Evolutionary conservation across 2,113 vertebrate species (phyloP).

Genomic region (Leptodactylus fuscus): DNA sequence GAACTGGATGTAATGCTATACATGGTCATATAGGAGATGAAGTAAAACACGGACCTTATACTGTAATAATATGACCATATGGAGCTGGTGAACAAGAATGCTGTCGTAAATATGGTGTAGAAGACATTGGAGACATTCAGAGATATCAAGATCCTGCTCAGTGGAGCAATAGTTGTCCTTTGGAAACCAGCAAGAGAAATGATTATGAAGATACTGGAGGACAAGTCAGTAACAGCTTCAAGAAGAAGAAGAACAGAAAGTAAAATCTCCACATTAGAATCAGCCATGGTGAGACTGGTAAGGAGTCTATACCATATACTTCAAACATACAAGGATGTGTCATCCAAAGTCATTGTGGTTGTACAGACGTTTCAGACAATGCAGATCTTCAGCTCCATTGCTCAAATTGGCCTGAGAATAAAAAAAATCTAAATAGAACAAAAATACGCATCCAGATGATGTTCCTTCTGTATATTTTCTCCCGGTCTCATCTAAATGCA

Average conservation of each 20-base stretch:
- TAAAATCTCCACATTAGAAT: neutral
- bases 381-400: too few species aligned
- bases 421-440: too few species aligned
- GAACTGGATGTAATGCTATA: neutral
- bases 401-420: too few species aligned
- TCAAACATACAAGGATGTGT: too few species aligned
- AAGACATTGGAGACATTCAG: conserved; percentile 10
- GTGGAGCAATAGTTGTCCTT: neutral
- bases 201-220: neutral
- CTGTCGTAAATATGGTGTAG: neutral
- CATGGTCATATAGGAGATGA: neutral
- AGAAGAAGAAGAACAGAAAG: neutral
- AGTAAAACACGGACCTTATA: neutral
- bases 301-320: neutral
- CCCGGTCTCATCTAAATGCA: too few species aligned
- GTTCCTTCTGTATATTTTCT: too few species aligned
- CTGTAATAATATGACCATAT: neutral
- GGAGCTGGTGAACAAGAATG: neutral
- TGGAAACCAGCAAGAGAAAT: neutral
- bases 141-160: neutral
- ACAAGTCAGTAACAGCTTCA: neutral
- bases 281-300: neutral
- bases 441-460: too few species aligned
- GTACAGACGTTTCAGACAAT: too few species aligned
- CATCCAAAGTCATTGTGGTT: too few species aligned